phyloP scores from a whole-genome alignment of 2,797 vertebrate genomes.

The Phoebastria nigripes region DNA sequence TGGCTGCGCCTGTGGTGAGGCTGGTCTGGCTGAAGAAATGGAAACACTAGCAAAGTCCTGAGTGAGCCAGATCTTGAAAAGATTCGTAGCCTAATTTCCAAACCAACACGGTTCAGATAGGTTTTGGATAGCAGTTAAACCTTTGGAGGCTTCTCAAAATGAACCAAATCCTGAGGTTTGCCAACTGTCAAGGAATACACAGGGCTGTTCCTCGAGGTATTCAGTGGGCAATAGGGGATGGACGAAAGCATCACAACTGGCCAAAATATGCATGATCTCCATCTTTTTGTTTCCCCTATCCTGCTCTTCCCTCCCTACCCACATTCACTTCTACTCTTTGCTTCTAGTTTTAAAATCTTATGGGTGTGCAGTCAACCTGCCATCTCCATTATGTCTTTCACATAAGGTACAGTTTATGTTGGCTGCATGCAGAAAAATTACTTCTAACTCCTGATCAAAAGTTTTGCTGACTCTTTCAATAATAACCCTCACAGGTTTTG shows the following conservation, averaged over 20 bases:
- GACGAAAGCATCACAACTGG: neutral
- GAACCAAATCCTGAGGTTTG: neutral
- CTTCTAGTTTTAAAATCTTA: neutral
- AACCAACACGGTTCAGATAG: neutral
- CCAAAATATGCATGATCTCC: neutral
- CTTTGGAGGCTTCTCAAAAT: neutral
- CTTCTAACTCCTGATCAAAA: neutral
- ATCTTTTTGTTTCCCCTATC: neutral
- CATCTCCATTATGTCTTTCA: neutral
- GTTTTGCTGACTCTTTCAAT: neutral
- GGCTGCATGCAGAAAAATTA: neutral
- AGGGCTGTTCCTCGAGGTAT: neutral
- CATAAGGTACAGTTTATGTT: neutral
- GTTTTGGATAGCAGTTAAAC: conserved; percentile 18
- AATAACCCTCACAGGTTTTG: neutral
- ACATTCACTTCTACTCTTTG: neutral
- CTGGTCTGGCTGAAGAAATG: conserved; percentile 45
- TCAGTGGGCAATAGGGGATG: neutral
- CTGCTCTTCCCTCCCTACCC: neutral
- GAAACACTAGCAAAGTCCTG: conserved; percentile 9
- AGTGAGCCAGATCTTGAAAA: conserved; percentile 2
- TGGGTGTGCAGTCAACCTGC: neutral
- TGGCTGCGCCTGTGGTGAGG: conserved; percentile 28
- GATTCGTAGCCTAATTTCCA: neutral
- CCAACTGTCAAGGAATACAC: neutral